Percentiles rank a stretch among this genome's conserved stretches.
Conservation (phyloP, 30 jellyfish, hydroid and myxozoan genomes). For the Sanderia malayensis region DNA sequence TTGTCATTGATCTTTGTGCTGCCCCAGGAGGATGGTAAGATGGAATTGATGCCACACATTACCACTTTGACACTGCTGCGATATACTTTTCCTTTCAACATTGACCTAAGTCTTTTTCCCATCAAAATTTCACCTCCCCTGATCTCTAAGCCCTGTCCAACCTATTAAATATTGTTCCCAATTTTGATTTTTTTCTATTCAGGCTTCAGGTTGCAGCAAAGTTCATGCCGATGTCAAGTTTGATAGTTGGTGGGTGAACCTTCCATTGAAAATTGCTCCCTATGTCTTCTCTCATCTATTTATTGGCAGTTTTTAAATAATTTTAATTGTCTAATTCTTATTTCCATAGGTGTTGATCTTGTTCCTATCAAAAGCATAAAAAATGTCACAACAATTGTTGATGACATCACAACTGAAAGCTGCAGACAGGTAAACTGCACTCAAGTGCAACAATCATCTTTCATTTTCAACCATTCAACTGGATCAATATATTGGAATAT, state of each 20-base stretch:
- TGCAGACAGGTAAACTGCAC: conserved; percentile 94
- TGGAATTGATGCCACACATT: too few relatives aligned
- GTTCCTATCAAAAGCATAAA: conserved; percentile 92
- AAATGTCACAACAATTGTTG: conserved; percentile 83
- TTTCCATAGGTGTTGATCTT: conserved; percentile 91
- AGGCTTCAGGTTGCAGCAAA: conserved; percentile 99
- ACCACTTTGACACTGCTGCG: too few relatives aligned
- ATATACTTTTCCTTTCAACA: too few relatives aligned
- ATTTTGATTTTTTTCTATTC: background rate
- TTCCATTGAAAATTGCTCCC: too few relatives aligned
- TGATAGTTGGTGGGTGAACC: conserved; percentile 86
- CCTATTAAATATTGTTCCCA: too few relatives aligned
- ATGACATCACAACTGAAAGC: conserved; percentile 94
- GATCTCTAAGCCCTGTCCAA: too few relatives aligned
- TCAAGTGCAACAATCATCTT: background rate
- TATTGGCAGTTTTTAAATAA: too few relatives aligned
- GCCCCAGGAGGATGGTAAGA: conserved; percentile 99
- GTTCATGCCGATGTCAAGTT: conserved; percentile 97
- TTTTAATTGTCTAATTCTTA: background rate
- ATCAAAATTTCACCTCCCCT: too few relatives aligned
- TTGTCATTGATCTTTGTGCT: conserved; percentile 98
- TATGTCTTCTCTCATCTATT: background rate
- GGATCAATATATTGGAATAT: too few relatives aligned
- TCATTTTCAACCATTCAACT: background rate
- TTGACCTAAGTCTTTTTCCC: too few relatives aligned